Evolutionary conservation across 2,113 vertebrate genomes (phyloP).

Genomic region (Kobus ellipsiprymnus): DNA sequence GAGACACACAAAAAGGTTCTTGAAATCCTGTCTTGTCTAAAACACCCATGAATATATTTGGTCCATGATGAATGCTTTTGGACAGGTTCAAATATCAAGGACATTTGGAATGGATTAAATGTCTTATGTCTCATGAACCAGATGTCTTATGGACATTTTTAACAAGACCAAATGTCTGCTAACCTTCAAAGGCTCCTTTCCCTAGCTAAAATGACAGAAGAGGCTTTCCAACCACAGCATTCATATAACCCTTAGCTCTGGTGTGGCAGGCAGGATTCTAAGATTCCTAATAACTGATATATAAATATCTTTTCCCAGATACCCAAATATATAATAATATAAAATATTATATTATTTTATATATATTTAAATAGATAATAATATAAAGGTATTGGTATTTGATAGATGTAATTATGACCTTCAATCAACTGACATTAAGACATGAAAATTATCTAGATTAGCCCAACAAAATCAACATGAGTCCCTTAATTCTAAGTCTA

Average conservation of each 20-base stretch:
- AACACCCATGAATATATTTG: background rate
- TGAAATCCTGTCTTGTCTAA: background rate
- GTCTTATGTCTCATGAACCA: background rate
- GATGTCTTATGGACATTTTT: background rate
- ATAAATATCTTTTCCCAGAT: background rate
- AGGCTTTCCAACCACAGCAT: background rate
- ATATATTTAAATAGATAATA: background rate
- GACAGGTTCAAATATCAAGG: background rate
- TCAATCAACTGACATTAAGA: background rate
- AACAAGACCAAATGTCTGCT: background rate
- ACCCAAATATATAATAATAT: background rate
- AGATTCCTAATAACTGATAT: background rate
- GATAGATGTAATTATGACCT: background rate
- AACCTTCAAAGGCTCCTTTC: background rate
- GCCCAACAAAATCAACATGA: background rate
- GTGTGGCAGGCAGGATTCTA: background rate
- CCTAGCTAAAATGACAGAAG: background rate
- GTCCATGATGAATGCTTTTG: background rate
- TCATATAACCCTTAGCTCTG: background rate
- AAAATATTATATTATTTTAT: background rate
- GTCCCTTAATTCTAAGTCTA: background rate
- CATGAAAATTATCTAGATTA: background rate
- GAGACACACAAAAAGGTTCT: background rate
- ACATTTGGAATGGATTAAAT: background rate
- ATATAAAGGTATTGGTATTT: background rate